Conservation (phyloP, 2,888 invertebrate species). For the Tetranychus truncatus region DNA sequence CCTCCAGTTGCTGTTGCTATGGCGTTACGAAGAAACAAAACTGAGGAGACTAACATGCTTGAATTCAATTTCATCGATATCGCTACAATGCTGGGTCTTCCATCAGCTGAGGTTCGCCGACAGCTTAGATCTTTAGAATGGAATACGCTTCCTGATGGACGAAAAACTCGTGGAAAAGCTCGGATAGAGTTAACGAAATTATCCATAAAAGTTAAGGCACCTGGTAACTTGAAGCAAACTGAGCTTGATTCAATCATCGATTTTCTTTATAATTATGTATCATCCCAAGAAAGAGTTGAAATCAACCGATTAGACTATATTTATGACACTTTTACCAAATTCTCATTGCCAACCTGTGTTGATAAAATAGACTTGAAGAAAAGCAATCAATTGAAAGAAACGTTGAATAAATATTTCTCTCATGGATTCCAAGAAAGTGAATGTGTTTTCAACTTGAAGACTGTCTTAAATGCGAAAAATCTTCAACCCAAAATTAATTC, state of each 20-base stretch:
- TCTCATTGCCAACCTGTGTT: constrained; percentile 6
- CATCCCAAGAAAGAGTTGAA: constrained; percentile 56
- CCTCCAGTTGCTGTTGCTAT: constrained; percentile 58
- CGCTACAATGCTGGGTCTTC: constrained; percentile 72
- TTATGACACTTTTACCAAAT: constrained; percentile 19
- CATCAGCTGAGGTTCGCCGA: constrained; percentile 68
- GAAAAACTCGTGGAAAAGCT: constrained; percentile 45
- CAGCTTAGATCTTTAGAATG: constrained; percentile 76
- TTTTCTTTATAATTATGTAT: constrained; percentile 40
- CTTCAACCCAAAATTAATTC: neutral
- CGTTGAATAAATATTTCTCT: constrained; percentile 57
- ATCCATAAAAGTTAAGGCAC: constrained; percentile 61
- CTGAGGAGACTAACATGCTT: constrained; percentile 25
- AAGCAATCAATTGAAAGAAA: constrained; percentile 51
- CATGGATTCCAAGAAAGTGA: neutral
- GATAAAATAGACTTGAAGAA: constrained; percentile 35
- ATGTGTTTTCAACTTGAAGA: neutral
- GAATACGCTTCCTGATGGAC: constrained; percentile 33
- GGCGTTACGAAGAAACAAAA: constrained; percentile 55
- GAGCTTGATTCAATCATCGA: constrained; percentile 64
- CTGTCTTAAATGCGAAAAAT: neutral
- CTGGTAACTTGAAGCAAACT: constrained; percentile 56
- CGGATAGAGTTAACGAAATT: constrained; percentile 60
- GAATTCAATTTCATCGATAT: constrained; percentile 73
- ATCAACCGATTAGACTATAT: constrained; percentile 46